phyloP scores from a whole-genome alignment of 1,140 invertebrate species.

The Papilio polytes region DNA sequence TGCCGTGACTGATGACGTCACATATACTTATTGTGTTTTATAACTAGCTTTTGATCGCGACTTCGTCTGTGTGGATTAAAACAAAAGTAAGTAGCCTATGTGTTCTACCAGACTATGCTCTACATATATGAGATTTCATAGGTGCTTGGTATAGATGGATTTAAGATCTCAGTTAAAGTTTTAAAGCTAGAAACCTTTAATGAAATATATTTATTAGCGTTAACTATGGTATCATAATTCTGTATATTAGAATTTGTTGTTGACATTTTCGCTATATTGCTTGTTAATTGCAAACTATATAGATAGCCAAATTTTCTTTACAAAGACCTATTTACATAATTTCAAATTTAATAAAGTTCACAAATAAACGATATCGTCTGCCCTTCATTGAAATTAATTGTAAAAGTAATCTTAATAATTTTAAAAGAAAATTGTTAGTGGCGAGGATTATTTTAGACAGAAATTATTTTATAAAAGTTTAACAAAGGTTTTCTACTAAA shows the following conservation, averaged over 20 bases:
- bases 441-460: neutral
- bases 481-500: neutral
- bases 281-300: neutral
- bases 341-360: neutral
- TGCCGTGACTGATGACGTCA: conserved; percentile 15
- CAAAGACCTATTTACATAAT: neutral
- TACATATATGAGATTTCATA: too few species aligned
- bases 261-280: neutral
- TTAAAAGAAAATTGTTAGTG: neutral
- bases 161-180: too few species aligned
- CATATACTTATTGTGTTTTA: neutral
- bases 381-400: neutral
- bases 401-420: too few species aligned
- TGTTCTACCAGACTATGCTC: too few species aligned
- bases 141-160: too few species aligned
- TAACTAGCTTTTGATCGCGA: neutral
- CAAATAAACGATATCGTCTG: neutral
- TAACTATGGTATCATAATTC: too few species aligned
- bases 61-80: too few species aligned
- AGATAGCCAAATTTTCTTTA: neutral
- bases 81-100: too few species aligned
- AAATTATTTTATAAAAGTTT: neutral
- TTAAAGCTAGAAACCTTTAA: too few species aligned
- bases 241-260: neutral
- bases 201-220: too few species aligned